These are phyloP conservation scores for Timema podura DNA, from an alignment of 2,888 invertebrate genomes.

Conservation along the genomic window DNA sequence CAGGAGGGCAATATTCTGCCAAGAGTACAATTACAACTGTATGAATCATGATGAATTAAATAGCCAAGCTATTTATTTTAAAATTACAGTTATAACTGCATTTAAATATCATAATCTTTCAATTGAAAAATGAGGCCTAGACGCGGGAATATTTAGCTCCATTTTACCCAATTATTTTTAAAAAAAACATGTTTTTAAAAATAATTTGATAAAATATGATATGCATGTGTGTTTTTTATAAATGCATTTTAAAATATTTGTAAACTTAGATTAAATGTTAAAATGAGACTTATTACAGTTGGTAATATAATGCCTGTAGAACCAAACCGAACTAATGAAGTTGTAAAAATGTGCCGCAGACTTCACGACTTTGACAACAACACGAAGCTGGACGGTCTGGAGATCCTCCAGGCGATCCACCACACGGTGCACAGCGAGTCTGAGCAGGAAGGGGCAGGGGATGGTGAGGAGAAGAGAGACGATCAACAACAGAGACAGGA, in stretches of 20 bases:
- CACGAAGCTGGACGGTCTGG: slow-evolving; percentile 82
- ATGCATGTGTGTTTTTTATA: slow-evolving; percentile 4
- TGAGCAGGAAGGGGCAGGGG: slow-evolving; percentile 41
- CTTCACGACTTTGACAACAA: slow-evolving; percentile 89
- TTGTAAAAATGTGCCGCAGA: slow-evolving; percentile 37
- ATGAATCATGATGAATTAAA: too few relatives aligned
- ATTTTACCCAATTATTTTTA: too few relatives aligned
- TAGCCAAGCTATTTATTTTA: too few relatives aligned
- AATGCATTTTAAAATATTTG: not conserved
- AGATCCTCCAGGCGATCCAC: slow-evolving; percentile 77
- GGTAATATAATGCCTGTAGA: not conserved
- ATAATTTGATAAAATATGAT: too few relatives aligned
- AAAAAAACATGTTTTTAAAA: too few relatives aligned
- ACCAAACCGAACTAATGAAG: not conserved
- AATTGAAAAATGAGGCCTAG: too few relatives aligned
- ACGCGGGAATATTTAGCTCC: too few relatives aligned
- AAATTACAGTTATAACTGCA: too few relatives aligned
- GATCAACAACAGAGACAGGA: slow-evolving; percentile 38
- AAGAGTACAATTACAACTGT: too few relatives aligned
- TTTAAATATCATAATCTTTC: too few relatives aligned
- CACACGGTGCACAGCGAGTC: slow-evolving; percentile 64
- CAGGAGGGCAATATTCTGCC: too few relatives aligned
- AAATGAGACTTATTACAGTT: not conserved
- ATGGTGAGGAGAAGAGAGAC: not conserved
- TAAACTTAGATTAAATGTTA: not conserved